These are phyloP conservation scores for Pangasius larnaudii DNA, from an alignment of 2,797 vertebrate genomes.

Conservation along the genomic window DNA sequence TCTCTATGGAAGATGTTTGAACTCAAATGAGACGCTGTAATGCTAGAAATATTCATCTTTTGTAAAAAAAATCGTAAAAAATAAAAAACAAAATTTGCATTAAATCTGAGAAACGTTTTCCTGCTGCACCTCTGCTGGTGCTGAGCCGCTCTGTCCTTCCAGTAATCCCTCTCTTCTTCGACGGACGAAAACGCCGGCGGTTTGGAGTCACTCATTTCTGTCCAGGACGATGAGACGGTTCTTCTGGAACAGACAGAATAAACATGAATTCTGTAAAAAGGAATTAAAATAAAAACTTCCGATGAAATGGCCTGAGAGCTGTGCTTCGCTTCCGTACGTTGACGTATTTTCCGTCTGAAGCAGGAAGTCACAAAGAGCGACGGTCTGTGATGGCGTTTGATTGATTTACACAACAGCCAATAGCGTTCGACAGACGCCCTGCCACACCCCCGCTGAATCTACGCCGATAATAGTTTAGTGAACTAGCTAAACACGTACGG, in stretches of 20 bases:
- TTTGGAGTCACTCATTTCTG: slow-evolving; percentile 72
- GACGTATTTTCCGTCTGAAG: not conserved
- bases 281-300: not conserved
- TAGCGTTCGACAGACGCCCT: not conserved
- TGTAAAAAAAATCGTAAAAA: not conserved
- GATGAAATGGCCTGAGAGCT: not conserved
- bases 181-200: slow-evolving; percentile 78
- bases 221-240: not conserved
- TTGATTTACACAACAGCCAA: too few relatives aligned
- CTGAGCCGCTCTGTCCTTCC: slow-evolving; percentile 86
- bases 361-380: not conserved
- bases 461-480: not conserved
- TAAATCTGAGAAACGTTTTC: not conserved
- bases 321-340: not conserved
- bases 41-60: slow-evolving; percentile 13
- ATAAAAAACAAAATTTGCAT: not conserved
- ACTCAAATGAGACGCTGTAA: not conserved
- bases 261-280: not conserved
- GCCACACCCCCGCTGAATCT: not conserved
- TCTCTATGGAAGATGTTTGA: too few relatives aligned
- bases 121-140: slow-evolving; percentile 85
- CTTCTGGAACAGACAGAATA: slow-evolving; percentile 2
- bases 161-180: slow-evolving; percentile 87
- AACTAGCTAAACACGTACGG: not conserved
- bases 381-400: not conserved